These are phyloP conservation scores for Dinothrombium tinctorium DNA, from an alignment of 1,140 invertebrate species.

Conservation along the genomic window DNA sequence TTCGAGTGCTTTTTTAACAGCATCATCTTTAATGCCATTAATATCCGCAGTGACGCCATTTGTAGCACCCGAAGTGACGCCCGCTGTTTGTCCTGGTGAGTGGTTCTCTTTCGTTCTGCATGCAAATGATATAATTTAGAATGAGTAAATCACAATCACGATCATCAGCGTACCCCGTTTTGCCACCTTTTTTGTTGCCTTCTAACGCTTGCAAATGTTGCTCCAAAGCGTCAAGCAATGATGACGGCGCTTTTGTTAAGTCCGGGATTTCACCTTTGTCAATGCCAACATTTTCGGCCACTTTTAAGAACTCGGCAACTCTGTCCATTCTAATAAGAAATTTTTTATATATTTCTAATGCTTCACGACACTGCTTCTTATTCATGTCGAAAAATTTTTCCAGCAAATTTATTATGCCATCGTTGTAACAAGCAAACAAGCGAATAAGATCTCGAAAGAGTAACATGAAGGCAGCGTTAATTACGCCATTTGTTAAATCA, in stretches of 20 bases:
- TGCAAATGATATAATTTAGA: background rate
- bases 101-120: background rate
- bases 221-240: slow-evolving; percentile 85
- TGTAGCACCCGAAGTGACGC: background rate
- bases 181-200: slow-evolving; percentile 44
- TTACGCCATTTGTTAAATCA: slow-evolving; percentile 92
- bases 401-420: slow-evolving; percentile 95
- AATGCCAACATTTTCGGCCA: slow-evolving; percentile 91
- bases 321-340: slow-evolving; percentile 96
- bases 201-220: slow-evolving; percentile 80
- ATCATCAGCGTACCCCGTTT: too few species aligned
- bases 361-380: slow-evolving; percentile 86
- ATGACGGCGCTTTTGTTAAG: slow-evolving; percentile 93
- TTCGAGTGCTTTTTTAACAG: slow-evolving; percentile 56
- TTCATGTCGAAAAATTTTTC: slow-evolving; percentile 97
- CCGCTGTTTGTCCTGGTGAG: background rate
- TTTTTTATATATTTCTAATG: slow-evolving; percentile 94
- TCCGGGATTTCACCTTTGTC: slow-evolving; percentile 98
- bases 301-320: slow-evolving; percentile 93
- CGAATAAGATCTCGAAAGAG: slow-evolving; percentile 95
- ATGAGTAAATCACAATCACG: background rate
- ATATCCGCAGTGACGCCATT: background rate
- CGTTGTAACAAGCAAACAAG: slow-evolving; percentile 97
- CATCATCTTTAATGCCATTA: slow-evolving; percentile 43
- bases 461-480: slow-evolving; percentile 94